phyloP scores from a whole-genome alignment of 2,797 vertebrate species.

The Crenichthys baileyi region DNA sequence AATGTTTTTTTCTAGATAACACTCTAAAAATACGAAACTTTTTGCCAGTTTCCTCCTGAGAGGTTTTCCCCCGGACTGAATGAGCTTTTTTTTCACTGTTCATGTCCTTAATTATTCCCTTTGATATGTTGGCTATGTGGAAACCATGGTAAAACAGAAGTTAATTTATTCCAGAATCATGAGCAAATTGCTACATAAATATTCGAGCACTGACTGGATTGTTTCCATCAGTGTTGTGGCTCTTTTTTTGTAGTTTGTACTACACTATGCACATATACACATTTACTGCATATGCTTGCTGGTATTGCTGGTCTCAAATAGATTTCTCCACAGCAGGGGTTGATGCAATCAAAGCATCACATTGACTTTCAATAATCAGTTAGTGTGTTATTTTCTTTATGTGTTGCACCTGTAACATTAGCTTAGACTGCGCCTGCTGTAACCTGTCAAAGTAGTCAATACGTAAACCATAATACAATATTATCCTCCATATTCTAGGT shows the following conservation, averaged over 20 bases:
- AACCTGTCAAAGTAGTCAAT: background rate
- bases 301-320: background rate
- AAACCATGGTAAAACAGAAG: background rate
- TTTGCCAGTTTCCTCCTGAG: background rate
- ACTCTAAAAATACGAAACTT: background rate
- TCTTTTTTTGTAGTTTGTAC: background rate
- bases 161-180: background rate
- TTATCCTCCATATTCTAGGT: background rate
- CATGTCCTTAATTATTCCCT: no score
- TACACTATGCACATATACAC: background rate
- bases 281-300: background rate
- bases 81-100: no score
- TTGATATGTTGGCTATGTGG: background rate
- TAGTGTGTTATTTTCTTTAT: background rate
- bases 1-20: background rate
- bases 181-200: background rate
- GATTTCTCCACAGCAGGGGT: background rate
- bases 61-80: background rate
- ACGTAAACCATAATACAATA: background rate
- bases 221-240: background rate
- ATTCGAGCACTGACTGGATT: background rate
- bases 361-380: background rate
- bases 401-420: background rate
- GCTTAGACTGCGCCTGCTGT: background rate
- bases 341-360: background rate